Base-by-base conservation (phyloP, 2,888 invertebrate genomes). In the Caenorhabditis sp. region DNA sequence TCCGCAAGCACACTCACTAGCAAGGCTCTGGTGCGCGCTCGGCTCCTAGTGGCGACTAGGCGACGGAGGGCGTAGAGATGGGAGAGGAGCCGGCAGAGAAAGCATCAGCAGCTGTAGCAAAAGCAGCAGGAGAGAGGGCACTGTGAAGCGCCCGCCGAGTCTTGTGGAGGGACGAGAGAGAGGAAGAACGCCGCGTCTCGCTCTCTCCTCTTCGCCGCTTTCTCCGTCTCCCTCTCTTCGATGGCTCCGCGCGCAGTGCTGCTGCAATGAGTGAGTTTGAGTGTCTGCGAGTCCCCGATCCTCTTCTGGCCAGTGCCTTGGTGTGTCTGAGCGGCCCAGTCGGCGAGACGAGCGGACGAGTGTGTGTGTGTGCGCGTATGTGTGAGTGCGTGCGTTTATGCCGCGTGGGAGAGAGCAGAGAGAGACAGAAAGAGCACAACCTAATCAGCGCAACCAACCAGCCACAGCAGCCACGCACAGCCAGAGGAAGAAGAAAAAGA, bases 371-470 rank as follows among this genome's bases (percentile, higher is more conserved):
- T 18, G 56, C 35, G 55, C 55, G 55, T 55, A 55, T 55, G 55
- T 55, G 55, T 55, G 55, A 55, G 55, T 55, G 55, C 55, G 28
- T 26, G 60, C 37, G 60, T 47, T 47, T 47, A 47, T 24, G 26
- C 62, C n/a, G 35, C 28, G 65, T 65, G 51, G 50, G 35, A 22
- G 53, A 53, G 51, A 50, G 32, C 18, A 35, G 47, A 26, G 62
- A 40, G 47, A 28, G 44, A 40, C 20, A 11, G 53, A 44, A 32
- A 37, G 55, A 67, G 35, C 77, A 60, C 78, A 82, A 78, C 82
- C 82, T 82, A 82, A 78, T 82, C 78, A 78, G 77, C 77, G 77
- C 71, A 61, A 62, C 72, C 61, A 74, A 55, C 47, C 60, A 55
- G 35, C 62, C 64, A 32, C 32, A 65, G 44, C 32, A 61, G 60